These are phyloP conservation scores for Cavia aperea DNA, from an alignment of 2,113 vertebrate species.

Conservation along the genomic window DNA sequence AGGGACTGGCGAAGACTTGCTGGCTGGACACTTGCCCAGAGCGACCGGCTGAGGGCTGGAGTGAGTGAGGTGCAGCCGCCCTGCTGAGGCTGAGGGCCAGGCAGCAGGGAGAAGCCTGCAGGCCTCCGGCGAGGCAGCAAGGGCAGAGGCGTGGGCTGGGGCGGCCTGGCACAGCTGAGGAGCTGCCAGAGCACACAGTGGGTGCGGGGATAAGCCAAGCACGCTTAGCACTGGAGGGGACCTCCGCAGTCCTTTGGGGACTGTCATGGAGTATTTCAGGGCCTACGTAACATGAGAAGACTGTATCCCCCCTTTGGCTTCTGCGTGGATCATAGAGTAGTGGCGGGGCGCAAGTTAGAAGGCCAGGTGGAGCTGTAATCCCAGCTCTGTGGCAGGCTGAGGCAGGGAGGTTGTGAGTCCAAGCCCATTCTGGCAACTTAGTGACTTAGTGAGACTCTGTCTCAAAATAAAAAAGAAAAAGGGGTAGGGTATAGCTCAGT, in stretches of 20 bases:
- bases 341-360: background rate
- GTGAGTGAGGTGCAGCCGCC: background rate
- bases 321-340: background rate
- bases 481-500: background rate
- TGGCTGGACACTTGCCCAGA: background rate
- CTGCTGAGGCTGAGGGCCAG: background rate
- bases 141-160: background rate
- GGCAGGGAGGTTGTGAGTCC: background rate
- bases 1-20: background rate
- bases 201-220: background rate
- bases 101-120: too few species aligned
- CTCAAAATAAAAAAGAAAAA: background rate
- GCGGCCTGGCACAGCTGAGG: background rate
- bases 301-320: background rate
- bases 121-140: background rate
- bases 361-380: background rate
- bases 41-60: background rate
- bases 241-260: background rate
- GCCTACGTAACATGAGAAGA: background rate
- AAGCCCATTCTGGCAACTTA: background rate
- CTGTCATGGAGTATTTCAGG: background rate
- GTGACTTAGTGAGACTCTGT: background rate
- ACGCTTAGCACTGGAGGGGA: background rate
- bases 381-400: background rate
- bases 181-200: background rate